Evolutionary conservation across 30 jellyfish, hydroid and myxozoan species (phyloP).

Genomic region (Chrysaora quinquecirrha): DNA sequence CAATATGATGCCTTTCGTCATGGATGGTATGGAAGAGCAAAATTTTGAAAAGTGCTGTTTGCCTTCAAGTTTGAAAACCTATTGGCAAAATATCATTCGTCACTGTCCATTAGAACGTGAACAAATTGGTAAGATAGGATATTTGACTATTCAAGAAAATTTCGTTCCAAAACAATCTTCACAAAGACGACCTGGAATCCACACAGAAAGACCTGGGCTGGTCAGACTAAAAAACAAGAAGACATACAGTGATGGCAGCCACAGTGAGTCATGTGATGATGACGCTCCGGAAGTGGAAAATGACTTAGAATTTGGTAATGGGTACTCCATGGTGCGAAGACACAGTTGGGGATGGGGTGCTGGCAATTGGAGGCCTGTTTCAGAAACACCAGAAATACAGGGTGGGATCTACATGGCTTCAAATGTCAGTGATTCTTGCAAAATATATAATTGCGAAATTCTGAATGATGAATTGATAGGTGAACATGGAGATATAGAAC

Average conservation of each 20-base stretch:
- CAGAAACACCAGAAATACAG: conserved; percentile 68
- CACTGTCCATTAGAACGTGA: not conserved
- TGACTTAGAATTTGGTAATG: not conserved
- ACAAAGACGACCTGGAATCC: conserved; percentile 79
- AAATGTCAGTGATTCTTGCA: too few species aligned
- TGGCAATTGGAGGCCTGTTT: not conserved
- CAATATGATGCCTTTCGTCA: conserved; percentile 84
- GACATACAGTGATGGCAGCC: too few species aligned
- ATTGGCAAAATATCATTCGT: conserved; percentile 7
- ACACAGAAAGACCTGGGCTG: too few species aligned
- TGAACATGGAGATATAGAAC: conserved; percentile 68
- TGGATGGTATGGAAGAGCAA: not conserved
- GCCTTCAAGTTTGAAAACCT: conserved; percentile 41
- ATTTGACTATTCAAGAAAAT: too few species aligned
- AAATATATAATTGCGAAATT: conserved; percentile 70
- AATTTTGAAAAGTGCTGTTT: conserved; percentile 28
- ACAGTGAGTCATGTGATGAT: too few species aligned
- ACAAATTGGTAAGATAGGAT: conserved; percentile 50
- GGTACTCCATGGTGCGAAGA: not conserved
- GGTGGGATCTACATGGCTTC: too few species aligned
- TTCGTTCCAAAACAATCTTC: conserved; percentile 30
- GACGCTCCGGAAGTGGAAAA: not conserved
- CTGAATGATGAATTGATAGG: conserved; percentile 39
- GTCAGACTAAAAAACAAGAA: too few species aligned
- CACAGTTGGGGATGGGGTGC: too few species aligned